phyloP scores from a whole-genome alignment of 1,140 invertebrate species.

The Papilio xuthus region DNA sequence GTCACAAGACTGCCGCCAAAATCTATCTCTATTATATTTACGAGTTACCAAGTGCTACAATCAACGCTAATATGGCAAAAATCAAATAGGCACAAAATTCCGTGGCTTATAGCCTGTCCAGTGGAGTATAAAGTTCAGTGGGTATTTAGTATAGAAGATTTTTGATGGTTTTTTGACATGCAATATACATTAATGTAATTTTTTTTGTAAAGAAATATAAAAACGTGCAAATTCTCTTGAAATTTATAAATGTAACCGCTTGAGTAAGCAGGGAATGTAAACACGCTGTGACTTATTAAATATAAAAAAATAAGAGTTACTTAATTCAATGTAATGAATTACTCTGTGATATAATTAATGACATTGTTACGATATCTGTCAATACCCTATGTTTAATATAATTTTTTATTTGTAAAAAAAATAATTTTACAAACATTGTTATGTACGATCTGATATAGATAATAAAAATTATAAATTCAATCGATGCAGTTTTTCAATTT shows the following conservation, averaged over 20 bases:
- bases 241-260: not conserved
- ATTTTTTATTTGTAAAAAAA: slow-evolving; percentile 44
- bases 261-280: not conserved
- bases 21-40: too few species aligned
- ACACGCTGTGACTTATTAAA: slow-evolving; percentile 9
- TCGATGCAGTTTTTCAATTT: slow-evolving; percentile 66
- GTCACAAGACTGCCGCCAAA: too few species aligned
- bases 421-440: slow-evolving; percentile 46
- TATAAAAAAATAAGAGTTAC: slow-evolving; percentile 43
- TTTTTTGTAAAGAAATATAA: not conserved
- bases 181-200: too few species aligned
- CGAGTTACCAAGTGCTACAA: too few species aligned
- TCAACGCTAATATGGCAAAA: too few species aligned
- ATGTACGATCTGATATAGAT: slow-evolving; percentile 55
- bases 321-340: slow-evolving; percentile 57
- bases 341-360: slow-evolving; percentile 69
- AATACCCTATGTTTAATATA: slow-evolving; percentile 41
- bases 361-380: slow-evolving; percentile 59
- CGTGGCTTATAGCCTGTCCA: too few species aligned
- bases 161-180: not conserved
- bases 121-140: too few species aligned
- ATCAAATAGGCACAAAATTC: too few species aligned
- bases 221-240: not conserved
- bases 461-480: slow-evolving; percentile 60
- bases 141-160: not conserved